Conservation (phyloP, 2,797 vertebrate genomes). For the Bufotes viridis region DNA sequence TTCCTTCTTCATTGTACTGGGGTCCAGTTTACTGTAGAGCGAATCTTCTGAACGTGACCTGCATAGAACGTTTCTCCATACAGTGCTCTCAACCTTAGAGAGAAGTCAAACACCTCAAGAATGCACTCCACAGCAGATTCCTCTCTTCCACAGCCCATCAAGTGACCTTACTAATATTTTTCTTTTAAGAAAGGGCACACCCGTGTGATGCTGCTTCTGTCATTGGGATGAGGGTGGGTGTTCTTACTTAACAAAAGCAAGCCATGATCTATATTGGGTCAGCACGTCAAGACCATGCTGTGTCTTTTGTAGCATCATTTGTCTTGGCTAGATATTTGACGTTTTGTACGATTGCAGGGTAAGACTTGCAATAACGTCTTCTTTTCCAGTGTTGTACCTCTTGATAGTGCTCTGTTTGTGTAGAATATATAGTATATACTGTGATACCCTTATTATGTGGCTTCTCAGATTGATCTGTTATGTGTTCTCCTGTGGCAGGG, state of each 20-base stretch:
- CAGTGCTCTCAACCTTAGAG: background rate
- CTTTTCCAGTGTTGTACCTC: background rate
- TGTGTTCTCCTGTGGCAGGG: background rate
- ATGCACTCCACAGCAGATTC: background rate
- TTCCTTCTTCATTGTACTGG: background rate
- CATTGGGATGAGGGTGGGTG: background rate
- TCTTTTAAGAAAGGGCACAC: no score
- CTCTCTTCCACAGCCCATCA: background rate
- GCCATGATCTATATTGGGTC: background rate
- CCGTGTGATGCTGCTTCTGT: background rate
- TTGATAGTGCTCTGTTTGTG: background rate
- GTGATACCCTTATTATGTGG: background rate
- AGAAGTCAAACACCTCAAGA: background rate
- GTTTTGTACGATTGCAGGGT: background rate
- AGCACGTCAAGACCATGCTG: background rate
- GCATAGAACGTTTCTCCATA: background rate
- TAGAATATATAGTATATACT: background rate
- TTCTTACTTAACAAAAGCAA: background rate
- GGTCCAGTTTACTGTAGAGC: background rate
- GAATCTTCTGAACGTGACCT: background rate
- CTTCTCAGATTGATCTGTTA: background rate
- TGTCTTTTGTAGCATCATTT: background rate
- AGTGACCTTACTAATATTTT: background rate
- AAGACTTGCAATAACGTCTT: background rate
- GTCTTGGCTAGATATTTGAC: no score